phyloP scores from a whole-genome alignment of 2,888 invertebrate species.

The Drosophila mimica region DNA sequence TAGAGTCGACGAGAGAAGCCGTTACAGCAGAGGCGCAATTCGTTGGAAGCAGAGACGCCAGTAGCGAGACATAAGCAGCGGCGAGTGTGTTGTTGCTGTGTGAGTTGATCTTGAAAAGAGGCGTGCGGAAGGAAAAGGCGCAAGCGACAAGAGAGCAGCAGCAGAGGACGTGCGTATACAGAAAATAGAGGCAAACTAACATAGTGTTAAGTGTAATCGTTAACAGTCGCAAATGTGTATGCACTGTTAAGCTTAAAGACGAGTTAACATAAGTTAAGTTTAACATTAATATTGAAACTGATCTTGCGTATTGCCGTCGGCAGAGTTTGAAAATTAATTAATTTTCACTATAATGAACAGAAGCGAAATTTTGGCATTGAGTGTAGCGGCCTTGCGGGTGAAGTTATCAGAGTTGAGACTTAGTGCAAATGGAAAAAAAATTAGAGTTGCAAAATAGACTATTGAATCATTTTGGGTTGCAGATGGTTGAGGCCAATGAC shows the following conservation, averaged over 20 bases:
- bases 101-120: too few species aligned
- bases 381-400: neutral
- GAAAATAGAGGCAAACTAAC: too few species aligned
- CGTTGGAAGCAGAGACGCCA: too few species aligned
- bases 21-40: too few species aligned
- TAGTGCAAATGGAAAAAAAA: neutral
- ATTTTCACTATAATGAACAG: neutral
- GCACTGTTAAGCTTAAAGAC: neutral
- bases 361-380: neutral
- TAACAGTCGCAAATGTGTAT: too few species aligned
- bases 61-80: too few species aligned
- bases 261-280: neutral
- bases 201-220: too few species aligned
- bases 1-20: neutral
- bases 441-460: neutral
- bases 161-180: too few species aligned
- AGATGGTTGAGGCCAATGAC: neutral
- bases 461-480: neutral
- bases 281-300: neutral
- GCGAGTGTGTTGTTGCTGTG: neutral
- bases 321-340: too few species aligned
- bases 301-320: neutral
- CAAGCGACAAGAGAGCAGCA: too few species aligned
- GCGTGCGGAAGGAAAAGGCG: too few species aligned
- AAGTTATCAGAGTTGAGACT: neutral